Evolutionary conservation across 2,888 invertebrate species (phyloP).

Genomic region (Calliphora vomitoria): DNA sequence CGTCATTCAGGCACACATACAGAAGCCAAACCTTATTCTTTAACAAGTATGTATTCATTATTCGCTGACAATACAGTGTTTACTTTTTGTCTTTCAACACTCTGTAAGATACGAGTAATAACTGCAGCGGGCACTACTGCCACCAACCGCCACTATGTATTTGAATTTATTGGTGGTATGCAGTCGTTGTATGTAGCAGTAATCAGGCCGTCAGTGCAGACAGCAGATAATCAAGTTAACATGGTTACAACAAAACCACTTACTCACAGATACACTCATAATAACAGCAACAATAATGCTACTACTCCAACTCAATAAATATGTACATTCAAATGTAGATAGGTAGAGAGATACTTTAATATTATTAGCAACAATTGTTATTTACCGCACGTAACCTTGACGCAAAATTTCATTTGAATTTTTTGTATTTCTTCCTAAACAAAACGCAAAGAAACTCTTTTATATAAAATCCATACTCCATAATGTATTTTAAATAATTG

Average conservation of each 20-base stretch:
- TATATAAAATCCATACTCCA: background rate
- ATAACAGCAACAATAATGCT: background rate
- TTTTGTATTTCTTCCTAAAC: constrained; percentile 47
- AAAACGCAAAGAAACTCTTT: background rate
- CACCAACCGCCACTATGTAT: background rate
- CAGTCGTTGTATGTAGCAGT: background rate
- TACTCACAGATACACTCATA: background rate
- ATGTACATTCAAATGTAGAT: no score
- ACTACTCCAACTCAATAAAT: background rate
- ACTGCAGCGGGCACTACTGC: constrained; percentile 16
- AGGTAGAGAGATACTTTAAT: background rate
- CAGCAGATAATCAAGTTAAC: constrained; percentile 45
- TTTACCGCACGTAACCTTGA: constrained; percentile 73
- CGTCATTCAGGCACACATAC: constrained; percentile 13
- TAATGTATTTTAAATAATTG: constrained; percentile 34
- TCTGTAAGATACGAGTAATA: background rate
- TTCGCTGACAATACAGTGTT: background rate
- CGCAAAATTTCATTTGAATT: constrained; percentile 67
- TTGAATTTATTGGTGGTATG: background rate
- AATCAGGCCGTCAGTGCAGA: constrained; percentile 40
- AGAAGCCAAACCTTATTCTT: constrained; percentile 65
- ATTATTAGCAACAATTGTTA: constrained; percentile 65
- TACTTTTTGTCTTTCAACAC: background rate
- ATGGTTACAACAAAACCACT: constrained; percentile 12
- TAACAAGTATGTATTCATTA: background rate